Evolutionary conservation across 2,113 vertebrate species (phyloP), one percentile per base, ranked within the genome.

Genomic region (Pantherophis guttatus): DNA sequence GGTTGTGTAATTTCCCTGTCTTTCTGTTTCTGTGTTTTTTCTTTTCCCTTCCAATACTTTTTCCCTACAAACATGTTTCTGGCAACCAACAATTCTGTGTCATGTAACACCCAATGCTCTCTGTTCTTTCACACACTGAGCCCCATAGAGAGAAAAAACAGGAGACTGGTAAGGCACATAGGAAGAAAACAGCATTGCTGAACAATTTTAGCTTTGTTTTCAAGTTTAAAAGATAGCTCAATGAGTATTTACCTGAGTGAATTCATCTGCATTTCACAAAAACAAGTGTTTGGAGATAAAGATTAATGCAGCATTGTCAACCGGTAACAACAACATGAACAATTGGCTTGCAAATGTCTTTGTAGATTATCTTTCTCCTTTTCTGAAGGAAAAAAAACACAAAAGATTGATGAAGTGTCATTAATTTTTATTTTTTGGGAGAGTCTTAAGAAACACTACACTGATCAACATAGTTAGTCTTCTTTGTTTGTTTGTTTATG

Each of bases 261-360:
- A 26, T 17, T 95, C 91, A 93, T 90, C 88, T 91, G 90, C 91
- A 94, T 93, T 95, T 92, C 92, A 48, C 44, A 94, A 87, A 52
- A 95, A 93, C 24, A 65, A 91, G 15, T 21, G 85, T 91, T 93
- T 94, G 85, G 93, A 95, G 95, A 95, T 81, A 29, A 93, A 96
- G 93, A 48, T 91, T 29, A 23, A 90, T 94, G 88, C 89, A 33
- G 93, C 48, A 90, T 11, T 94, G 54, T 86, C 48, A 52, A 26
- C n/a, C 39, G 55, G 55, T 91, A 94, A 24, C 70, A 57, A 86
- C 62, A 89, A 91, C 29, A 58, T 17, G 54, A 95, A 90, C 88
- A 96, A 93, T 95, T 87, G 52, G 52, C 89, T 81, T 94, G 48
- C 24, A 87, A 90, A 90, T 87, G 33, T 87, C 75, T 89, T 58